Conservation (phyloP, 2,113 vertebrate genomes). For the Cyprinodon brontotheroides region DNA sequence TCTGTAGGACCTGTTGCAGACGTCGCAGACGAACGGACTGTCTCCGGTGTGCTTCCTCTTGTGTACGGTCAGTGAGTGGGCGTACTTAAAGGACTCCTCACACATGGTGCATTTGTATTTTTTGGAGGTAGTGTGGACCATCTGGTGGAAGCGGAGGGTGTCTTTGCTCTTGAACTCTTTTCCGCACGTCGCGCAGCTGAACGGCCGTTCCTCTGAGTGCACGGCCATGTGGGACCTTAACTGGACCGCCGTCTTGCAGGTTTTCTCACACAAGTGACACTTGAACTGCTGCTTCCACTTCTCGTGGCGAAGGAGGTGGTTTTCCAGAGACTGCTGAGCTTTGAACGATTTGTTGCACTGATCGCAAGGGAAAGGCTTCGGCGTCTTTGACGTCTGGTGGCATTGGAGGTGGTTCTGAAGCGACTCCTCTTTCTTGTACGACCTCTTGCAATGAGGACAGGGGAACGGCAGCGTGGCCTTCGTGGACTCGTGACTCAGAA, state of each 20-base stretch:
- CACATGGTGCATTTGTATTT: conserved; percentile 71
- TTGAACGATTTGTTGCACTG: conserved; percentile 68
- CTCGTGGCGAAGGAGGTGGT: conserved; percentile 67
- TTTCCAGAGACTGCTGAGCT: conserved; percentile 62
- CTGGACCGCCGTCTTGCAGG: conserved; percentile 59
- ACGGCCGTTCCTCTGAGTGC: conserved; percentile 70
- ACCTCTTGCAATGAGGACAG: conserved; percentile 59
- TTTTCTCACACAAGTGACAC: conserved; percentile 67
- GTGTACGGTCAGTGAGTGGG: conserved; percentile 70
- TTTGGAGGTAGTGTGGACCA: conserved; percentile 64
- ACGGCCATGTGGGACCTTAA: conserved; percentile 67
- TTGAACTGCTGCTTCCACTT: conserved; percentile 57
- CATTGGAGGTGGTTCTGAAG: conserved; percentile 68
- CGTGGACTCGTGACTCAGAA: conserved; percentile 25
- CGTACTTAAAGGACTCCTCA: conserved; percentile 71
- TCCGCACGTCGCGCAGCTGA: conserved; percentile 64
- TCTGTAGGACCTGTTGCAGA: conserved; percentile 65
- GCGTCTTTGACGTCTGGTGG: conserved; percentile 50
- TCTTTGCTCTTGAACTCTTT: conserved; percentile 76
- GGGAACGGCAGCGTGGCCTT: conserved; percentile 64
- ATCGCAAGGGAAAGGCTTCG: conserved; percentile 64
- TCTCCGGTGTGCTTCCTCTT: conserved; percentile 73
- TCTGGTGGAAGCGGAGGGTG: conserved; percentile 74
- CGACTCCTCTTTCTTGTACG: conserved; percentile 60
- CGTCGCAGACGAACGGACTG: conserved; percentile 58